Base-by-base conservation (phyloP, 2,888 invertebrate species). In the Mactromeris polynyma region DNA sequence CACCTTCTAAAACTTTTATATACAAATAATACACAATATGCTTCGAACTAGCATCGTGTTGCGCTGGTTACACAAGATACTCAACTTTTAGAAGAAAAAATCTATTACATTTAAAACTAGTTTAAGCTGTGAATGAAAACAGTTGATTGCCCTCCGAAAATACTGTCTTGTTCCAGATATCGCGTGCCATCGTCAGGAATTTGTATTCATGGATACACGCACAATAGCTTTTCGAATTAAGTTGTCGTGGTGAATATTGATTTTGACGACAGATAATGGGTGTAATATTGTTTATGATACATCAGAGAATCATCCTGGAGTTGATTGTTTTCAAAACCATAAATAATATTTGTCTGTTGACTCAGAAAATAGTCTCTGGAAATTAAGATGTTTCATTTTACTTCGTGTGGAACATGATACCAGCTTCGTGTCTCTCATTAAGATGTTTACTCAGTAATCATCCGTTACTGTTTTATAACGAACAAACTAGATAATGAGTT, bases 261-360 rank as follows among this genome's bases (percentile, higher is more conserved):
- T 73, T 73, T 73, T 33, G 33, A 36, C 31, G 26, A 73, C 73
- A 73, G 73, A 19, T 73, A 73, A 73, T 73, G 73, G 73, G 36
- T 26, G 58, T 26, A 31, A 73, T 73, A 73, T 73, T 33, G 33
- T 73, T 73, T 73, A 73, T 36, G 17, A 19, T 36, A 33, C 73
- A 73, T 73, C 36, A 0, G 73, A 73, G 73, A 73, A 33, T 33
- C 11, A n/a, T 26, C 17, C 33, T 33, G 19, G n/a, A 73, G 26
- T 36, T 46, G 46, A 26, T 64, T n/a, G 17, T 73, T 33, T 73
- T 73, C 36, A 73, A 73, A 73, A 26, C 73, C 33, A 73, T 73
- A 73, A 73, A 73, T 33, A 17, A 36, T 36, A 33, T 11, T 36
- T 26, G 73, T 4, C 73, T 19, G 73, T 36, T 26, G 73, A 73